Evolutionary conservation across 1,140 invertebrate genomes (phyloP).

Genomic region (Zeugodacus cucurbitae): DNA sequence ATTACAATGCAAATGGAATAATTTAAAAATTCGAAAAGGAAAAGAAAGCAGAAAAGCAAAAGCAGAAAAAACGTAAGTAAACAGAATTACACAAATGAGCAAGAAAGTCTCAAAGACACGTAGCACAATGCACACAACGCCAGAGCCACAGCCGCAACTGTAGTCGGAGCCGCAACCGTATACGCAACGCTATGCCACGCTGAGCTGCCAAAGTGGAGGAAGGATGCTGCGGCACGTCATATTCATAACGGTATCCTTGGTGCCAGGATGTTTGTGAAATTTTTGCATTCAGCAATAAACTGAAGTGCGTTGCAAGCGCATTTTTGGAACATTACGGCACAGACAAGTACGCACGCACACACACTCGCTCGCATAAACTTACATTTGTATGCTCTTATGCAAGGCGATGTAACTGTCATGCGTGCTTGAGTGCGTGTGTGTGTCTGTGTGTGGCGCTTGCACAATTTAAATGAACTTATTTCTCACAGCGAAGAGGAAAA

Average conservation of each 20-base stretch:
- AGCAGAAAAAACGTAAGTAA: background rate
- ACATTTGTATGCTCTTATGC: background rate
- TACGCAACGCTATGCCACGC: background rate
- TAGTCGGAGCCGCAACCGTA: too few species aligned
- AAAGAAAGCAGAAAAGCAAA: background rate
- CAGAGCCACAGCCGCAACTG: background rate
- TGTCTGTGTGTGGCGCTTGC: background rate
- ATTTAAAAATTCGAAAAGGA: constrained; percentile 25
- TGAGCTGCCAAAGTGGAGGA: background rate
- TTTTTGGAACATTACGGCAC: constrained; percentile 30
- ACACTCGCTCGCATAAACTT: background rate
- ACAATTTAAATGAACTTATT: constrained; percentile 32
- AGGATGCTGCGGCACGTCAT: background rate
- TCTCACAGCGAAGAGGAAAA: background rate
- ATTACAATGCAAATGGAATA: constrained; percentile 26
- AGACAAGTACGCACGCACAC: background rate
- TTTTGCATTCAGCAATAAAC: constrained; percentile 21
- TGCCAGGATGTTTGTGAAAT: background rate
- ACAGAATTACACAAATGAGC: constrained; percentile 19
- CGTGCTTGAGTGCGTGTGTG: background rate
- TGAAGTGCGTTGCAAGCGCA: constrained; percentile 27
- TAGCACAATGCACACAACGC: background rate
- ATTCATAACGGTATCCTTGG: background rate
- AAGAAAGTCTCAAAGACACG: constrained; percentile 3
- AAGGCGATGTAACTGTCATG: too few species aligned